phyloP scores from a whole-genome alignment of 2,888 invertebrate genomes.

The Papilio protenor region DNA sequence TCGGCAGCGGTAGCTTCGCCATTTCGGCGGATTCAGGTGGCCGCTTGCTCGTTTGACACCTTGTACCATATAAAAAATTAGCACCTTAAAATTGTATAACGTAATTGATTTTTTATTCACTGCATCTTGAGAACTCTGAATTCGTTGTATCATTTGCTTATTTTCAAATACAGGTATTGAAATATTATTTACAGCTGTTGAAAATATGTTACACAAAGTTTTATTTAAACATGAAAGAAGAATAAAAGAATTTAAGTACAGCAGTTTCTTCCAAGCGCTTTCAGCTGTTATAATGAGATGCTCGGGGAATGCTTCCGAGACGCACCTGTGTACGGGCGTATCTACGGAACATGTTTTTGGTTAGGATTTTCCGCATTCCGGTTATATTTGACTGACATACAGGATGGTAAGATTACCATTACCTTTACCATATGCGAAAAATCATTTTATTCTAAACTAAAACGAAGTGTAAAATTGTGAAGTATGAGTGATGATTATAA shows the following conservation, averaged over 20 bases:
- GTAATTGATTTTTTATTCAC: too few relatives aligned
- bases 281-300: conserved; percentile 2
- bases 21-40: too few relatives aligned
- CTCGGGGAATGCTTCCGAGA: background rate
- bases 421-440: too few relatives aligned
- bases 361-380: background rate
- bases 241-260: background rate
- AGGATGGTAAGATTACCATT: background rate
- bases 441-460: background rate
- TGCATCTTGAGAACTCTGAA: background rate
- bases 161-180: background rate
- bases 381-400: background rate
- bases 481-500: too few relatives aligned
- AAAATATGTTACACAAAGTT: background rate
- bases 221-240: background rate
- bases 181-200: background rate
- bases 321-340: conserved; percentile 4
- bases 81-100: background rate
- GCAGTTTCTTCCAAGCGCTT: background rate
- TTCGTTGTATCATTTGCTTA: background rate
- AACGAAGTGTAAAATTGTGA: background rate
- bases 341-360: background rate
- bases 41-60: too few relatives aligned
- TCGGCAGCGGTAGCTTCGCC: too few relatives aligned
- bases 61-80: too few relatives aligned